phyloP scores from a whole-genome alignment of 2,113 vertebrate genomes.

The Pluvialis apricaria region DNA sequence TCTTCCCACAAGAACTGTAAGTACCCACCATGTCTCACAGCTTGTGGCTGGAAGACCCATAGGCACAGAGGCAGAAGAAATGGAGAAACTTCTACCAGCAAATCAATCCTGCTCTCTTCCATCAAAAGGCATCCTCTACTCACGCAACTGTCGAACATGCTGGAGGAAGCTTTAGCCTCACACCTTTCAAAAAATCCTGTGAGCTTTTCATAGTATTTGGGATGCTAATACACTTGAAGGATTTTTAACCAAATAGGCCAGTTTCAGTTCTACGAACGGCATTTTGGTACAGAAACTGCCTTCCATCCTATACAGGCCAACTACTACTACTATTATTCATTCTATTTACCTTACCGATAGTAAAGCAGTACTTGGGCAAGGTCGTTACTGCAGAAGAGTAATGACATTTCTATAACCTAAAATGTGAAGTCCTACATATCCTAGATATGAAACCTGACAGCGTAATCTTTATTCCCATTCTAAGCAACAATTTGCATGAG shows the following conservation, averaged over 20 bases:
- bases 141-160: rapidly evolving
- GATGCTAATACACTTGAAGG: background rate
- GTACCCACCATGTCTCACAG: background rate
- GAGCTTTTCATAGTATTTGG: background rate
- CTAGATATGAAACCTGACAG: conserved; percentile 12
- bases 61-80: background rate
- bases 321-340: background rate
- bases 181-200: background rate
- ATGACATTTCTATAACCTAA: background rate
- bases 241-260: background rate
- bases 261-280: background rate
- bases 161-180: background rate
- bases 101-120: background rate
- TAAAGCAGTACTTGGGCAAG: background rate
- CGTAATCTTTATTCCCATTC: conserved; percentile 11
- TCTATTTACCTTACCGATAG: background rate
- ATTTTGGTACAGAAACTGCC: background rate
- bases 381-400: background rate
- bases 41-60: background rate
- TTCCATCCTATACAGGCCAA: background rate
- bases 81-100: background rate
- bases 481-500: conserved; percentile 20
- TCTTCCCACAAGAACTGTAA: background rate
- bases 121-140: background rate
- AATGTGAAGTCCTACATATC: background rate